Evolutionary conservation across 64 coral and sea anemone species (phyloP).

Genomic region (Astreopora myriophthalma): DNA sequence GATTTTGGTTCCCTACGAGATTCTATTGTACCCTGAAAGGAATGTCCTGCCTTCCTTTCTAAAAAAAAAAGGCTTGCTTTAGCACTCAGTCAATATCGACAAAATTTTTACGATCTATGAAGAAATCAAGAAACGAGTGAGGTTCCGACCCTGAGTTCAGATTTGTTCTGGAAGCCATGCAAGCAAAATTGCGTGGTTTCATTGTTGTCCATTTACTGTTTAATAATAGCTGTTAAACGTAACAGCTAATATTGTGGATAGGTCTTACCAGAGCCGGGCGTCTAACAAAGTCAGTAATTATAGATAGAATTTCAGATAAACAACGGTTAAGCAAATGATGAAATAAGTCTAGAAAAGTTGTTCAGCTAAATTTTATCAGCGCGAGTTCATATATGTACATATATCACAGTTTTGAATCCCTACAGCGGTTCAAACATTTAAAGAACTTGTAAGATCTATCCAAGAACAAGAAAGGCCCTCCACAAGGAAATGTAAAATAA

Average conservation of each 20-base stretch:
- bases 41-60: not conserved
- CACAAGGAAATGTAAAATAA: too few species aligned
- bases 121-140: not conserved
- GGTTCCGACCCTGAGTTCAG: not conserved
- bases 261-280: too few species aligned
- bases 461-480: too few species aligned
- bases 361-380: not conserved
- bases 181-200: not conserved
- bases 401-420: too few species aligned
- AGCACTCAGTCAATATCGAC: not conserved
- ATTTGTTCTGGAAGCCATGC: not conserved
- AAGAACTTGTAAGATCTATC: too few species aligned
- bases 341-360: not conserved
- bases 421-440: too few species aligned
- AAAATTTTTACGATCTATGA: not conserved
- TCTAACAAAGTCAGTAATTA: not conserved
- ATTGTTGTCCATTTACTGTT: not conserved
- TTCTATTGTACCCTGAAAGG: not conserved
- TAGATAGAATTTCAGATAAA: too few species aligned
- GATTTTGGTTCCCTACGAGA: not conserved
- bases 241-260: not conserved
- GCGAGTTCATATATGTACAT: too few species aligned
- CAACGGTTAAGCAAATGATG: too few species aligned
- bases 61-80: not conserved
- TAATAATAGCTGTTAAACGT: not conserved